Base-by-base conservation (phyloP, 1,140 invertebrate genomes). In the Hydropsyche tenuis region DNA sequence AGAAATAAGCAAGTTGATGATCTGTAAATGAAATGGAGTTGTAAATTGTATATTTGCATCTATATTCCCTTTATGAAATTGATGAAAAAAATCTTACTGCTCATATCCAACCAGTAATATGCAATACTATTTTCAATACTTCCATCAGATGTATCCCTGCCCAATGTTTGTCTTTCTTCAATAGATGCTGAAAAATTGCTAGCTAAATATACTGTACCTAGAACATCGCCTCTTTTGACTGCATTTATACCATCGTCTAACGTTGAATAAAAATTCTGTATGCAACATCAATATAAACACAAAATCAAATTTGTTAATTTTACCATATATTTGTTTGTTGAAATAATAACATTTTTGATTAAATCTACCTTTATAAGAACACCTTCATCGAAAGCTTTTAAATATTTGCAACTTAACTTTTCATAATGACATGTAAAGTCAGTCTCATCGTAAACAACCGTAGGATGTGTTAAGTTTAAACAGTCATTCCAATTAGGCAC, bases 161-260 rank as follows among this genome's bases (percentile, higher is more conserved):
- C 82, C 7, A 79, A 71, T 12, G 89, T 83, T 0, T 90, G 73
- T 48, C 91, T 81, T 1, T 82, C 79, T 20, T 87, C 81, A 0
- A 93, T 81, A 5, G 90, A 87, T 22, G 84, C 78, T 0, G 94
- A 92, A 80, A 95, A 97, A 81, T 95, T 95, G 25, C 82, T 79
- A 0, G 87, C 80, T 78, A 97, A 91, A 74, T 90, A 84, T 23
- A 97, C 81, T 0, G 91, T 88, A 0, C 92, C 95, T 80, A 91
- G 89, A 0, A 89, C 84, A 30, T 88, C 79, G 0, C 91, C 92
- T 0, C 82, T 83, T 7, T 83, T 81, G 0, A 94, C 89, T 0
- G 88, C 89, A 0, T 83, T 65, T 1, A 86, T 82, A 0, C 92
- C 93, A 25, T 86, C 84, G 1, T 87, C 82, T 0, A 88, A 79